Conservation (phyloP, 2,113 vertebrate species). For the Carollia perspicillata region DNA sequence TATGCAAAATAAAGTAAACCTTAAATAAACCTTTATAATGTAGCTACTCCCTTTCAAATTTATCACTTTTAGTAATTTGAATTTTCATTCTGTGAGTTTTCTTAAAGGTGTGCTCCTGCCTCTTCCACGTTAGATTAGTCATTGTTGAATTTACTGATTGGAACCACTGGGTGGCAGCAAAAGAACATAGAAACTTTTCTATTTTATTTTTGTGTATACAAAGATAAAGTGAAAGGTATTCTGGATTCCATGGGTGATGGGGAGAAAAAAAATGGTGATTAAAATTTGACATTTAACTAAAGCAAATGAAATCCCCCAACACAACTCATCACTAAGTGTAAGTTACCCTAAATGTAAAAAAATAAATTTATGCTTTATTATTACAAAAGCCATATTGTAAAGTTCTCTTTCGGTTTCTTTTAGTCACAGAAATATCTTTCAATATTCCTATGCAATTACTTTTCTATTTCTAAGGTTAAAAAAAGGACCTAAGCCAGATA, state of each 20-base stretch:
- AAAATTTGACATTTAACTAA: constrained; percentile 28
- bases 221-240: background rate
- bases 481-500: background rate
- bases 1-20: background rate
- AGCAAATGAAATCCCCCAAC: background rate
- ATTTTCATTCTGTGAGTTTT: background rate
- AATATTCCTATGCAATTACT: constrained; percentile 24
- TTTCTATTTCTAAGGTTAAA: constrained; percentile 19
- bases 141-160: background rate
- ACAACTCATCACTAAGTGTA: background rate
- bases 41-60: background rate
- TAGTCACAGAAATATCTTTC: constrained; percentile 54
- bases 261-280: background rate
- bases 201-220: background rate
- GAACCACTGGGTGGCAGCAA: constrained; percentile 88
- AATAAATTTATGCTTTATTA: constrained; percentile 23
- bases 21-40: background rate
- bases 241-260: background rate
- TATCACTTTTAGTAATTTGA: background rate
- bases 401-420: constrained; percentile 67
- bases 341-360: constrained; percentile 35
- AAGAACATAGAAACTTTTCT: constrained; percentile 78
- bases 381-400: constrained; percentile 38
- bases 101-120: background rate
- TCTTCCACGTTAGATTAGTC: background rate